These are phyloP conservation scores for Larimichthys polyactis DNA, from an alignment of 2,113 vertebrate genomes.

Conservation along the genomic window DNA sequence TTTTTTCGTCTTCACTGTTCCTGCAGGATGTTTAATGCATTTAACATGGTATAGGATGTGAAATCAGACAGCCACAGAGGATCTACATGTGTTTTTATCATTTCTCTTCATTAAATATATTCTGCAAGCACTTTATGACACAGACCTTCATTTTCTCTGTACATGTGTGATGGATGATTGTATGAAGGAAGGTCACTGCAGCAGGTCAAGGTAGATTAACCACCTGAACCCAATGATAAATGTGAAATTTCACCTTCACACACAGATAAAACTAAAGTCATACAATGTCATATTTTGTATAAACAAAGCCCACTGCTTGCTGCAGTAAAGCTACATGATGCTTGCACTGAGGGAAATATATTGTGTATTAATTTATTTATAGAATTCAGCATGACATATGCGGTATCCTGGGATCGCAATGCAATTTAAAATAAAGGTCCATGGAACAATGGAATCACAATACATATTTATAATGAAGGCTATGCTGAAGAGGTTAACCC, in stretches of 20 bases:
- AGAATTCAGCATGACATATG: conserved; percentile 2
- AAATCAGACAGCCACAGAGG: background rate
- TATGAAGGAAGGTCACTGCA: background rate
- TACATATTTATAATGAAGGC: background rate
- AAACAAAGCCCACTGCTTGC: background rate
- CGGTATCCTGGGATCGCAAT: conserved; percentile 18
- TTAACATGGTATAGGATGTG: background rate
- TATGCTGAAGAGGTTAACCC: background rate
- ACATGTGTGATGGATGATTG: background rate
- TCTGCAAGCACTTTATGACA: conserved; percentile 19
- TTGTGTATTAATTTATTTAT: conserved; percentile 10
- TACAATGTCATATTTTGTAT: background rate
- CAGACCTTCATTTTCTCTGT: background rate
- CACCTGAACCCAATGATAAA: background rate
- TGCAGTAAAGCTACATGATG: background rate
- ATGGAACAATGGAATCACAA: background rate
- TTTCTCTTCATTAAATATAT: background rate
- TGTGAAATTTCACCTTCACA: background rate
- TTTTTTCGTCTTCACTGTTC: conserved; percentile 2
- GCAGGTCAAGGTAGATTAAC: background rate
- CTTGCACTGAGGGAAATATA: background rate
- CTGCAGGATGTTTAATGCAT: background rate
- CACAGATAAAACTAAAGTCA: background rate
- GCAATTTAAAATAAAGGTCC: conserved; percentile 13
- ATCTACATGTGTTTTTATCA: background rate